Evolutionary conservation across 1,140 invertebrate genomes (phyloP).

Genomic region (Trinorchestia longiramus): DNA sequence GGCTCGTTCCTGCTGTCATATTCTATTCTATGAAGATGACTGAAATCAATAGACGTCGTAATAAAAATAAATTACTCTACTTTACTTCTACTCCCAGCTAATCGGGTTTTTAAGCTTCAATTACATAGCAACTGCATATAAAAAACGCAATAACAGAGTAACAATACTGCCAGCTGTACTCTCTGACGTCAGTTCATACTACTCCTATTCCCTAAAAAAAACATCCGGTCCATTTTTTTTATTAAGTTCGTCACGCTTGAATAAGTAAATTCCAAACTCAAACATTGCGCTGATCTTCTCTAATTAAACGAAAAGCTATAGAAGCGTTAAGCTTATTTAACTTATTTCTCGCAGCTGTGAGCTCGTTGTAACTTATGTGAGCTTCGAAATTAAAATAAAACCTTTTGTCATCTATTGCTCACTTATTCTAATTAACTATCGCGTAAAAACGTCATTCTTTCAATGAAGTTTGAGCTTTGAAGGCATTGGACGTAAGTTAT

Average conservation of each 20-base stretch:
- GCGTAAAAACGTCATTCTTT: not conserved
- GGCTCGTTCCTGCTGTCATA: too few relatives aligned
- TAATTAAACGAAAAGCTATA: not conserved
- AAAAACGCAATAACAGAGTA: not conserved
- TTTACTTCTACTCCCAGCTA: not conserved
- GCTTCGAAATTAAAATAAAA: not conserved
- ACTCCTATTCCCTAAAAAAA: too few relatives aligned
- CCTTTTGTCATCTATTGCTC: not conserved
- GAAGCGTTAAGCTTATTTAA: not conserved
- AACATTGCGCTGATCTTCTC: not conserved
- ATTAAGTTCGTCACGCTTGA: not conserved
- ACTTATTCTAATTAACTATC: not conserved
- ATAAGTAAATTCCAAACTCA: not conserved
- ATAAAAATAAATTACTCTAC: not conserved
- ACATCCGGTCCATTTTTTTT: not conserved
- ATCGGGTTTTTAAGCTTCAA: not conserved
- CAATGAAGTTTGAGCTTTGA: not conserved
- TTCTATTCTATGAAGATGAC: too few relatives aligned
- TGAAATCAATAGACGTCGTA: not conserved
- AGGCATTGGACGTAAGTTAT: not conserved
- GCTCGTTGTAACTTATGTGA: not conserved
- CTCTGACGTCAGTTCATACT: too few relatives aligned
- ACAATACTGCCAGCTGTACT: not conserved
- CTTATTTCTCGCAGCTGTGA: not conserved
- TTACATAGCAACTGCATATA: not conserved